phyloP scores from a whole-genome alignment of 2,888 invertebrate species.

The Caenorhabditis parvicauda region DNA sequence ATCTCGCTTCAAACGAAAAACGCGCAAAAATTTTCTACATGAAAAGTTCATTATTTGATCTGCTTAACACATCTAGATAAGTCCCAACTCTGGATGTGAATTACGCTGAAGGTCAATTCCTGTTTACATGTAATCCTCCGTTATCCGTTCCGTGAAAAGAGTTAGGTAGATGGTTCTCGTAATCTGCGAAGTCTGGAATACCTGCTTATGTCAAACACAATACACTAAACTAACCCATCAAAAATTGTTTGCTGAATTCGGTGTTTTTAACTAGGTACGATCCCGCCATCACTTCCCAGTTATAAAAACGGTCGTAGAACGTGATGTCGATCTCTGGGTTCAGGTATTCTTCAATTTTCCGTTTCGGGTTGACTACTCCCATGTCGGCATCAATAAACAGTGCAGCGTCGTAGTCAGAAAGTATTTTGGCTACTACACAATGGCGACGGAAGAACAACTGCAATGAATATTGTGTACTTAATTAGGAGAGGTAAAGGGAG shows the following conservation, averaged over 20 bases:
- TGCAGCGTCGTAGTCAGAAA: slow-evolving; percentile 18
- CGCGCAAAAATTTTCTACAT: too few species aligned
- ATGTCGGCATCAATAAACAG: slow-evolving; percentile 33
- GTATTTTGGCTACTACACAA: slow-evolving; percentile 20
- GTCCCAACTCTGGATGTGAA: too few species aligned
- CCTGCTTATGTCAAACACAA: neutral
- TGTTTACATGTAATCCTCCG: slow-evolving; percentile 33
- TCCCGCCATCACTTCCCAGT: slow-evolving; percentile 29
- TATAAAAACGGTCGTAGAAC: slow-evolving; percentile 33
- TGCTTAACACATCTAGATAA: too few species aligned
- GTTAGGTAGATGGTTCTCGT: slow-evolving; percentile 26
- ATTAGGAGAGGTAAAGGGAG: too few species aligned
- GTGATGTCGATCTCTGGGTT: slow-evolving; percentile 13
- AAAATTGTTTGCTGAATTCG: slow-evolving; percentile 12
- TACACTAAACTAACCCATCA: slow-evolving; percentile 9
- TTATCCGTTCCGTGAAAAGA: slow-evolving; percentile 38
- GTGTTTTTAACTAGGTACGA: slow-evolving; percentile 23
- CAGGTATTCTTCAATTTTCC: slow-evolving; percentile 27
- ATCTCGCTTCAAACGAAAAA: too few species aligned
- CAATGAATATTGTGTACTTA: neutral
- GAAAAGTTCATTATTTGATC: too few species aligned
- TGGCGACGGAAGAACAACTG: slow-evolving; percentile 35
- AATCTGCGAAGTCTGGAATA: slow-evolving; percentile 27
- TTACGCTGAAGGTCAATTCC: too few species aligned
- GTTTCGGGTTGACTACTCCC: slow-evolving; percentile 28